phyloP scores from a whole-genome alignment of 2,888 invertebrate genomes.

The Harpalus rubripes region DNA sequence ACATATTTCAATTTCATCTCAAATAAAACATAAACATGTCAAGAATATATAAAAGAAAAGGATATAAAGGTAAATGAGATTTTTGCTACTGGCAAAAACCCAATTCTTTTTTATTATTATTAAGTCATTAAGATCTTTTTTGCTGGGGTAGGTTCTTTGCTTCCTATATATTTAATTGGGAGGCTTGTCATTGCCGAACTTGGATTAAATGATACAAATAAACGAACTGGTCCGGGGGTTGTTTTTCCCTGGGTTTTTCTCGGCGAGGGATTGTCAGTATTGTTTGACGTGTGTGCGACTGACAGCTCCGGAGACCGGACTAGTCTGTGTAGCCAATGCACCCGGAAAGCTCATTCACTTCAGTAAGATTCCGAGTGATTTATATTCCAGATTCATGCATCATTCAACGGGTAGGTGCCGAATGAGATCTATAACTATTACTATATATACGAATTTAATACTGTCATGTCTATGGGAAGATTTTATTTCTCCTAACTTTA shows the following conservation, averaged over 20 bases:
- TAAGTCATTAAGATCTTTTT: conserved; percentile 39
- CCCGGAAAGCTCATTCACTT: conserved; percentile 1
- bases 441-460: neutral
- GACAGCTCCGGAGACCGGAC: neutral
- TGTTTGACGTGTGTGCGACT: conserved; percentile 1
- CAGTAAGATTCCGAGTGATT: conserved; percentile 2
- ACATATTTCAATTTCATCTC: conserved; percentile 8
- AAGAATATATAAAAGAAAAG: neutral
- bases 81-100: conserved; percentile 30
- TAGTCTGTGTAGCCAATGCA: neutral
- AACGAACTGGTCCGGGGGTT: neutral
- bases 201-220: conserved; percentile 48
- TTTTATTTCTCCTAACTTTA: neutral
- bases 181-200: conserved; percentile 32
- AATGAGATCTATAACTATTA: neutral
- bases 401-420: neutral
- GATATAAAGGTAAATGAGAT: conserved; percentile 29
- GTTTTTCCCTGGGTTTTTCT: conserved; percentile 5
- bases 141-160: neutral
- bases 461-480: neutral
- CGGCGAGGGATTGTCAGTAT: conserved; percentile 10
- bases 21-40: conserved; percentile 18
- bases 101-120: conserved; percentile 38
- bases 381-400: conserved; percentile 2
- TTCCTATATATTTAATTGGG: conserved; percentile 48